phyloP scores from a whole-genome alignment of 2,888 invertebrate species.

The Alentia gelatinosa region DNA sequence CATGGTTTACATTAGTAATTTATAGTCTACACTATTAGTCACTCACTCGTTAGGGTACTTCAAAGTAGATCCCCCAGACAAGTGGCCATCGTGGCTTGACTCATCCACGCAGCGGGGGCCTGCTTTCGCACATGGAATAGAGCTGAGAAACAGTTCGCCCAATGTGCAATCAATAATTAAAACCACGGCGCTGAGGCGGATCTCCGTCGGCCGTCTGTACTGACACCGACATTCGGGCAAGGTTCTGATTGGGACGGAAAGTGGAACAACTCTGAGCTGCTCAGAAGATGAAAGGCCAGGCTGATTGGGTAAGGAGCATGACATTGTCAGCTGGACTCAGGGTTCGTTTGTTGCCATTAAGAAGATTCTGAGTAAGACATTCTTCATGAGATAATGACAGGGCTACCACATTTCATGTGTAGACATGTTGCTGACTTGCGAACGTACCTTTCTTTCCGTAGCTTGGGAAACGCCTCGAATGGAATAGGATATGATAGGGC shows the following conservation, averaged over 20 bases:
- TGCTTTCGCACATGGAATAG: background rate
- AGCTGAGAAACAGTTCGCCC: background rate
- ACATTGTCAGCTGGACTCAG: background rate
- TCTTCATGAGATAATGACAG: no score
- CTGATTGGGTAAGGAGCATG: background rate
- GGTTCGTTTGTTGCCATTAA: no score
- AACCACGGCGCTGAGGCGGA: background rate
- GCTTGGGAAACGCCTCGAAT: no score
- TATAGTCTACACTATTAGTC: background rate
- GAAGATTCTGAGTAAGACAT: no score
- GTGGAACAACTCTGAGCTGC: background rate
- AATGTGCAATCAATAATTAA: background rate
- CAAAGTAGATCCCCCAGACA: background rate
- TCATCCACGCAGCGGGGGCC: background rate
- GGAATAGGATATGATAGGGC: no score
- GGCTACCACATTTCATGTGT: no score
- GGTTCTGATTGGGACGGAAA: background rate
- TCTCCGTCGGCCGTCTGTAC: background rate
- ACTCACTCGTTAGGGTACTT: background rate
- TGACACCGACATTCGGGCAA: background rate
- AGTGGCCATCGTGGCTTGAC: background rate
- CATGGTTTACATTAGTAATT: slow-evolving; percentile 18
- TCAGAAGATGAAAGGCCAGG: background rate
- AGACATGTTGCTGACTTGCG: no score
- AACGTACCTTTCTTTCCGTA: no score